Conservation (phyloP, 2,113 vertebrate species). For the Nannobrachium achirus region DNA sequence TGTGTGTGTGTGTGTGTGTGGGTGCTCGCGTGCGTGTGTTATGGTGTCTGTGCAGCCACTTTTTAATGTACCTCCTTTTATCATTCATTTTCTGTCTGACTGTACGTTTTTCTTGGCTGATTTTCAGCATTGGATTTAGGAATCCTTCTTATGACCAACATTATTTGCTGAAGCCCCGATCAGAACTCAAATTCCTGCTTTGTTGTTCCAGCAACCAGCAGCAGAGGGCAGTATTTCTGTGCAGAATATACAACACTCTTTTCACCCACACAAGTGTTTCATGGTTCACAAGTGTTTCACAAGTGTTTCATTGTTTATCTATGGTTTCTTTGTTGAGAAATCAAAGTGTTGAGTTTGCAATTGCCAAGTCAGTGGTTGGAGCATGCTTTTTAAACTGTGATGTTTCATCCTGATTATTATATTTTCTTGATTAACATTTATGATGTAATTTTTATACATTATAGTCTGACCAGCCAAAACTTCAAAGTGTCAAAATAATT, state of each 20-base stretch:
- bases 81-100: slow-evolving; percentile 2
- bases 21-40: too few relatives aligned
- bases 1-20: slow-evolving; percentile 1
- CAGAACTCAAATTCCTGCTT: slow-evolving; percentile 26
- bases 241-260: background rate
- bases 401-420: background rate
- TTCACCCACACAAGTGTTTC: background rate
- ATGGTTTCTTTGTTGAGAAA: too few relatives aligned
- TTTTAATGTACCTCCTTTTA: background rate
- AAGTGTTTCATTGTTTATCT: too few relatives aligned
- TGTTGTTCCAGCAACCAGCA: background rate
- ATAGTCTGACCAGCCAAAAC: too few relatives aligned
- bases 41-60: background rate
- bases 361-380: too few relatives aligned
- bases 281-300: too few relatives aligned
- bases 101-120: background rate
- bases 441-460: too few relatives aligned
- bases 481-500: too few relatives aligned
- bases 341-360: too few relatives aligned
- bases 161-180: slow-evolving; percentile 25
- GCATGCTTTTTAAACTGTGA: background rate
- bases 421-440: background rate
- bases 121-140: too few relatives aligned
- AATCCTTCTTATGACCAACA: background rate
- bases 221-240: background rate